Conservation (phyloP, 2,113 vertebrate genomes). For the Calidris pygmaea region DNA sequence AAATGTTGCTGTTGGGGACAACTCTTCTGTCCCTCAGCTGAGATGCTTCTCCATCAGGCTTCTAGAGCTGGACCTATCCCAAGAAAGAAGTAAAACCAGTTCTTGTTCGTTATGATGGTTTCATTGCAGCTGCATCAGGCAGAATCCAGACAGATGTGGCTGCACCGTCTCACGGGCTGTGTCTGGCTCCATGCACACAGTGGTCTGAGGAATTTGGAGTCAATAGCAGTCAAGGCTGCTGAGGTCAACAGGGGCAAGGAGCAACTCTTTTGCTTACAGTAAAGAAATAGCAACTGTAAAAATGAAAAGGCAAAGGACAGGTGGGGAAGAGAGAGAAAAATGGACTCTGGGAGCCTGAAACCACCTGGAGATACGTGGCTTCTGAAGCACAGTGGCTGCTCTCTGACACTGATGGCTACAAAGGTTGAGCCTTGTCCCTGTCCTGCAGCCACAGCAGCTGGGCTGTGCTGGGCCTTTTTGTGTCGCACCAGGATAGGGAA, state of each 20-base stretch:
- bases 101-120: background rate
- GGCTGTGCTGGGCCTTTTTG: background rate
- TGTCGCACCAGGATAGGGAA: background rate
- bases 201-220: background rate
- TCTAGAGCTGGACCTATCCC: background rate
- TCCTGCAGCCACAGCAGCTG: rapidly evolving
- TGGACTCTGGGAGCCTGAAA: background rate
- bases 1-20: background rate
- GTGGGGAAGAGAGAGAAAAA: background rate
- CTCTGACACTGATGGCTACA: background rate
- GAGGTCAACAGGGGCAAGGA: background rate
- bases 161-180: background rate
- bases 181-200: background rate
- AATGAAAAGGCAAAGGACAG: background rate
- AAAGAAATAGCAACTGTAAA: background rate
- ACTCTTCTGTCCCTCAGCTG: background rate
- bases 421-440: background rate
- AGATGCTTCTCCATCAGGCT: background rate
- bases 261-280: background rate
- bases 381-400: background rate
- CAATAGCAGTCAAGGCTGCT: background rate
- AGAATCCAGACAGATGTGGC: background rate
- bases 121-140: background rate
- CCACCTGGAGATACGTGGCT: background rate
- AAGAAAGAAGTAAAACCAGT: background rate